Percentiles rank a stretch among this genome's conserved stretches.
phyloP scores from a whole-genome alignment of 2,888 invertebrate species.

The Phasia obesa region DNA sequence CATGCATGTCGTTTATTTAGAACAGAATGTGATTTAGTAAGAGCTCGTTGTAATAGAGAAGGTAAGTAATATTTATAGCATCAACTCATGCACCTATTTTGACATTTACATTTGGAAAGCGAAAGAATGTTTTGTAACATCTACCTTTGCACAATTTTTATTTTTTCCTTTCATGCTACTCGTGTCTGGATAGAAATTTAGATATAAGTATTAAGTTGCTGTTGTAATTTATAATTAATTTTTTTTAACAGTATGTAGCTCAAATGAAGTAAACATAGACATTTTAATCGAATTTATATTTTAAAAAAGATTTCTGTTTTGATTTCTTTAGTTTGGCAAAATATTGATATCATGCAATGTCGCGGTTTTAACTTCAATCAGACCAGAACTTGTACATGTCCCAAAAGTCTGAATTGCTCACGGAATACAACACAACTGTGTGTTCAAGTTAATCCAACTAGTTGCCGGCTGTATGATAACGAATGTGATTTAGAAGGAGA shows the following conservation, averaged over 20 bases:
- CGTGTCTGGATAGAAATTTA: no score
- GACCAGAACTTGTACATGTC: slow-evolving; percentile 49
- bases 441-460: slow-evolving; percentile 31
- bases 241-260: no score
- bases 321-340: slow-evolving; percentile 49
- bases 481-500: slow-evolving; percentile 50
- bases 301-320: not conserved
- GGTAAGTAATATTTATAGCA: slow-evolving; percentile 26
- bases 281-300: no score
- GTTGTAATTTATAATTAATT: no score
- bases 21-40: slow-evolving; percentile 60
- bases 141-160: no score
- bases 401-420: slow-evolving; percentile 51
- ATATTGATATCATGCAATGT: slow-evolving; percentile 57
- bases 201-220: no score
- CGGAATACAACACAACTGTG: slow-evolving; percentile 42
- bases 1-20: slow-evolving; percentile 48
- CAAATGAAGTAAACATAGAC: no score
- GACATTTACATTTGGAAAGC: not conserved
- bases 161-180: no score
- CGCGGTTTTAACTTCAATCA: slow-evolving; percentile 37
- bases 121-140: not conserved
- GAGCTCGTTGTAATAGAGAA: slow-evolving; percentile 47
- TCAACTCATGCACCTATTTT: not conserved
- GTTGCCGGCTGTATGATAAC: slow-evolving; percentile 50